phyloP scores from a whole-genome alignment of 2,888 invertebrate species.

The Heliconius cydno region DNA sequence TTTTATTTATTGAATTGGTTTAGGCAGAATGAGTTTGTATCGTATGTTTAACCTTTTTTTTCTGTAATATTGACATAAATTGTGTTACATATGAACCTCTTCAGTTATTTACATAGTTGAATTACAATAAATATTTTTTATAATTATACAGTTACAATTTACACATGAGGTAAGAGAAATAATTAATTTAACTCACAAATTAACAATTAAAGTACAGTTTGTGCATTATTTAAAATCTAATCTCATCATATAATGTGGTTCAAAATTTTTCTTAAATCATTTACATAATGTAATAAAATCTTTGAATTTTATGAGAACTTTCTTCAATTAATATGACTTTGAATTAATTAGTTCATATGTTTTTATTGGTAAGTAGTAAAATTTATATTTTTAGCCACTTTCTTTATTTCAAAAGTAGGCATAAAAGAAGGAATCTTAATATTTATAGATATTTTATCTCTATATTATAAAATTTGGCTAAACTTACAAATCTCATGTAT shows the following conservation, averaged over 20 bases:
- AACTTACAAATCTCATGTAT: not conserved
- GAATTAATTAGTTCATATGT: not conserved
- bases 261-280: not conserved
- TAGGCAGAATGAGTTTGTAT: conserved; percentile 9
- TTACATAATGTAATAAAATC: conserved; percentile 10
- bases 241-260: conserved; percentile 20
- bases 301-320: not conserved
- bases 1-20: not conserved
- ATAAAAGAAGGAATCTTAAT: not conserved
- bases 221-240: not conserved
- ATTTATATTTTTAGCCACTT: not conserved
- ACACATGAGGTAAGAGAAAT: not conserved
- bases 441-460: not conserved
- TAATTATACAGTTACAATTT: not conserved
- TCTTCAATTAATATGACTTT: not conserved
- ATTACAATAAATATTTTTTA: not conserved
- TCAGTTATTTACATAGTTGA: not conserved
- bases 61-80: not conserved
- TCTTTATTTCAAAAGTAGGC: not conserved
- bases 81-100: not conserved
- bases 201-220: conserved; percentile 17
- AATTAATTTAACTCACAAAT: conserved; percentile 6
- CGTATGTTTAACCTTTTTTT: not conserved
- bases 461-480: not conserved
- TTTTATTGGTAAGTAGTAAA: not conserved